These are phyloP conservation scores for Phymanthus crucifer DNA, from an alignment of 92 coral and sea anemone genomes.

Conservation along the genomic window DNA sequence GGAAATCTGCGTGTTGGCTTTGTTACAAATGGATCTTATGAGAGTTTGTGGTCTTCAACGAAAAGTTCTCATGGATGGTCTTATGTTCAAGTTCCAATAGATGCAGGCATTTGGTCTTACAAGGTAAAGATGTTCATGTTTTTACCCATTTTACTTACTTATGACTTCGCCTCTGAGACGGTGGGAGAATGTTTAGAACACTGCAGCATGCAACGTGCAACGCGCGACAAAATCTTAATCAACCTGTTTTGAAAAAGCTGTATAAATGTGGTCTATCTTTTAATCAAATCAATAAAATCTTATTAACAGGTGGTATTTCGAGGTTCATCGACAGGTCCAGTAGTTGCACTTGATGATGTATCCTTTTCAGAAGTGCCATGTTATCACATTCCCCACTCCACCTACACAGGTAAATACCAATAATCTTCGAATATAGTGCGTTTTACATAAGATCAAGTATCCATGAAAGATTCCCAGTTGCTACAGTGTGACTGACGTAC, in stretches of 20 bases:
- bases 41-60: not conserved
- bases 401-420: conserved; percentile 4
- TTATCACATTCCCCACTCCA: conserved; percentile 32
- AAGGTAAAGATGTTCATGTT: not conserved
- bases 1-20: conserved; percentile 1
- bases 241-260: no score
- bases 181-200: no score
- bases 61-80: conserved; percentile 24
- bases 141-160: no score
- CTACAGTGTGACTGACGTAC: no score
- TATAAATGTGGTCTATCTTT: no score
- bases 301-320: not conserved
- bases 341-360: conserved; percentile 39
- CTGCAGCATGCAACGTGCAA: no score
- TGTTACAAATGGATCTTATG: not conserved
- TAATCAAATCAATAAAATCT: no score
- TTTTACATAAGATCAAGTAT: not conserved
- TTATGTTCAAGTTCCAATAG: conserved; percentile 16
- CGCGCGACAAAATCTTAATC: no score
- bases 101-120: not conserved
- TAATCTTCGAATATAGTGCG: not conserved
- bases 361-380: conserved; percentile 49
- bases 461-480: not conserved
- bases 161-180: no score
- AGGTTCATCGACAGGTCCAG: conserved; percentile 16